A percentile compares a stretch with the other conserved stretches of the same genome.
These are phyloP conservation scores for rat (Rattus norvegicus) DNA, from an alignment of 2,113 vertebrate genomes.

Conservation along the genomic window DNA sequence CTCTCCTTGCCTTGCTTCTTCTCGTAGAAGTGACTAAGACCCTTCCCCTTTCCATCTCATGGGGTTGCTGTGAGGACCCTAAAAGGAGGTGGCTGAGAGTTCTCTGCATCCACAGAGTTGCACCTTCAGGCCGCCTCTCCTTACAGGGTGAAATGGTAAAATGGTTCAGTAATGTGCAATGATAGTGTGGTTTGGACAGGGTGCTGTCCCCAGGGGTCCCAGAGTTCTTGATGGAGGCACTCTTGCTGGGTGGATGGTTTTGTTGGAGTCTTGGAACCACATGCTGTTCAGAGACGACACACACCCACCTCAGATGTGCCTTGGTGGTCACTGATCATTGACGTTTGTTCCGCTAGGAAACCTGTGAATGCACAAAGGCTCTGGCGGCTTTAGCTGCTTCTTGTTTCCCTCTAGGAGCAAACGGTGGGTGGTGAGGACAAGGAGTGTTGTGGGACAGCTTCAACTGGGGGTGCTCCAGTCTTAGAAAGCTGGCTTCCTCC, in stretches of 20 bases:
- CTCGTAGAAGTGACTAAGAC: conserved; percentile 36
- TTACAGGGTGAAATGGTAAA: not conserved
- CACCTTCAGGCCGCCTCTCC: not conserved
- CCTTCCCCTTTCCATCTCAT: not conserved
- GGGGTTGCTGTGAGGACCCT: not conserved
- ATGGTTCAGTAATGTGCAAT: not conserved
- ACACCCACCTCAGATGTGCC: not conserved
- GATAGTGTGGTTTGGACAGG: not conserved
- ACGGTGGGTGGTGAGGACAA: not conserved
- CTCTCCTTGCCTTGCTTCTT: conserved; percentile 25
- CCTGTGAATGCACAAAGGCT: not conserved
- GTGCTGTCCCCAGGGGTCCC: not conserved
- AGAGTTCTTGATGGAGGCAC: not conserved
- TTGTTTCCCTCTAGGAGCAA: not conserved
- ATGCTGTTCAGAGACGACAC: not conserved
- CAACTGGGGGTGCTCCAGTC: not conserved
- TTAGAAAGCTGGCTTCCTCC: conserved; percentile 22
- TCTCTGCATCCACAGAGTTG: not conserved
- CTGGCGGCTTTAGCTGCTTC: not conserved
- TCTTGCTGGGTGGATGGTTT: not conserved
- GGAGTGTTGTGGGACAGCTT: not conserved
- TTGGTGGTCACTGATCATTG: conserved; percentile 49
- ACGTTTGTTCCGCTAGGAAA: conserved; percentile 45
- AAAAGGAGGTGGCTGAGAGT: not conserved
- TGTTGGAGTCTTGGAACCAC: not conserved